Evolutionary conservation across 2,797 vertebrate genomes (phyloP).

Genomic region (Ctenopoma kingsleyae): DNA sequence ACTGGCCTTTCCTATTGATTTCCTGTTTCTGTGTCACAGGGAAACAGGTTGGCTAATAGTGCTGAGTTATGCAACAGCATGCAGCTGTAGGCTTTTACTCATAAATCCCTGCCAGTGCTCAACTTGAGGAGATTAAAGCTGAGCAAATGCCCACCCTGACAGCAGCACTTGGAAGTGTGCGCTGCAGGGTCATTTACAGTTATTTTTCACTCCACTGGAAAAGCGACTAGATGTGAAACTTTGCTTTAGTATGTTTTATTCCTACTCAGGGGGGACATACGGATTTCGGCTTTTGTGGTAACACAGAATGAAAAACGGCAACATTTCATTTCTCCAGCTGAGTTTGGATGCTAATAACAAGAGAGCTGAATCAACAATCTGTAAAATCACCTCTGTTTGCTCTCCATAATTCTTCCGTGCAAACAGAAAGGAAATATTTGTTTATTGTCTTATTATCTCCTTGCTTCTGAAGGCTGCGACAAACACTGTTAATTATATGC

Average conservation of each 20-base stretch:
- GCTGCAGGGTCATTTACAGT: conserved; percentile 14
- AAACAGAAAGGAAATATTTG: conserved; percentile 41
- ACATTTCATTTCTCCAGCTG: not conserved
- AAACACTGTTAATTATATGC: conserved; percentile 51
- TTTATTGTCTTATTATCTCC: conserved; percentile 20
- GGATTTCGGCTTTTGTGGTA: not conserved
- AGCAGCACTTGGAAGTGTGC: not conserved
- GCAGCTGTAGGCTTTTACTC: conserved; percentile 62
- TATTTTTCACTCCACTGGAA: conserved; percentile 8
- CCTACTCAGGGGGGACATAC: not conserved
- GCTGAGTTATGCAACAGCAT: conserved; percentile 73
- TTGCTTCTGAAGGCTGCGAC: conserved; percentile 11
- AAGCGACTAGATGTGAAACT: not conserved
- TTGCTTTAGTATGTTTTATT: not conserved
- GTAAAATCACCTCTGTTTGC: conserved; percentile 41
- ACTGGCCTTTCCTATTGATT: conserved; percentile 54
- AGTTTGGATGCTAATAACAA: conserved; percentile 11
- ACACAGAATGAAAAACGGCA: accelerated
- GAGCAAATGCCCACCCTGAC: conserved; percentile 46
- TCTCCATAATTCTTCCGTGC: conserved; percentile 4
- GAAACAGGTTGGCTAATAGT: conserved; percentile 55
- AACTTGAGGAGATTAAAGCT: conserved; percentile 70
- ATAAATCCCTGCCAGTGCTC: conserved; percentile 65
- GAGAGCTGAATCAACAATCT: conserved; percentile 33
- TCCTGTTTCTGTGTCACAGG: conserved; percentile 49